These are phyloP conservation scores for Turnix velox DNA, from an alignment of 2,113 vertebrate genomes.

Conservation along the genomic window DNA sequence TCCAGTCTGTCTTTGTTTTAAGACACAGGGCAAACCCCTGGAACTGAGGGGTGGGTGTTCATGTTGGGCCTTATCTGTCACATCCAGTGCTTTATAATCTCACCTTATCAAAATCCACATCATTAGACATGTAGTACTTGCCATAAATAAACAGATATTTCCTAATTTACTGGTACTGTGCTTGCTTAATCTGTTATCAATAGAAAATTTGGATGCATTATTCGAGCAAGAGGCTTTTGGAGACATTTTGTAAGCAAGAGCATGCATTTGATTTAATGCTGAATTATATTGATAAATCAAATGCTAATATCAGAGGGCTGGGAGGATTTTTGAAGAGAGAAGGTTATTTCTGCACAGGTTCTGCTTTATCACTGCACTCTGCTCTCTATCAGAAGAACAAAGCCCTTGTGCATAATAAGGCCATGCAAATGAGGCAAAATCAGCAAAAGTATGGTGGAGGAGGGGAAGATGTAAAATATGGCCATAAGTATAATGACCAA, in stretches of 20 bases:
- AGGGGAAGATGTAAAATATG: conserved; percentile 66
- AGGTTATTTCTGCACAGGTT: conserved; percentile 13
- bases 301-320: not conserved
- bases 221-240: not conserved
- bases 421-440: conserved; percentile 88
- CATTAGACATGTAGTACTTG: not conserved
- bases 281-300: not conserved
- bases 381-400: conserved; percentile 79
- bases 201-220: not conserved
- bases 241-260: conserved; percentile 10
- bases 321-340: conserved; percentile 23
- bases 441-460: conserved; percentile 75
- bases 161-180: not conserved
- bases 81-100: not conserved
- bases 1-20: not conserved
- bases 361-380: conserved; percentile 75
- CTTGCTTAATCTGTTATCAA: not conserved
- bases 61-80: not conserved
- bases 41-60: not conserved
- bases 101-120: not conserved
- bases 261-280: not conserved
- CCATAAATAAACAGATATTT: not conserved
- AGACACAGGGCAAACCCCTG: not conserved
- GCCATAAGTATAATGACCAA: conserved; percentile 57
- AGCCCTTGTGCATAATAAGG: conserved; percentile 80